These are phyloP conservation scores for Zelleria hepariella DNA, from an alignment of 2,888 invertebrate species.

Conservation along the genomic window DNA sequence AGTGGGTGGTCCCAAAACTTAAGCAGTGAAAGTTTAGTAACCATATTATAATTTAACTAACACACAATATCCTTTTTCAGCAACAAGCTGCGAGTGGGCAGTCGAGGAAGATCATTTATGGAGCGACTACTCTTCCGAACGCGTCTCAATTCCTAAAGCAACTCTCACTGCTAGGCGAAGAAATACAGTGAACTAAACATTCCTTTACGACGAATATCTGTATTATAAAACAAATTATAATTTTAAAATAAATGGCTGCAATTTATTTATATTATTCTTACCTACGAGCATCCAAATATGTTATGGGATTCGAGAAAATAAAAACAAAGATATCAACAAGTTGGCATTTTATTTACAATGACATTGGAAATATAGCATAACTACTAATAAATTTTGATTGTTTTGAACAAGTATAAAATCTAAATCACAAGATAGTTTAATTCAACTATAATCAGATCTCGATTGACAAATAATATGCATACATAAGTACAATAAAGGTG, in stretches of 20 bases:
- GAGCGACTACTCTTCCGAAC: slow-evolving; percentile 94
- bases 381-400: slow-evolving; percentile 69
- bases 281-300: neutral
- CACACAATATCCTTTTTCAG: slow-evolving; percentile 47
- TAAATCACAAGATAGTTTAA: slow-evolving; percentile 65
- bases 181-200: slow-evolving; percentile 64
- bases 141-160: slow-evolving; percentile 96
- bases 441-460: slow-evolving; percentile 59
- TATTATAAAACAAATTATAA: neutral
- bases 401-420: slow-evolving; percentile 73
- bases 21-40: neutral
- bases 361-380: slow-evolving; percentile 71
- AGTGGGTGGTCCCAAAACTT: neutral
- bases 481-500: neutral
- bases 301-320: slow-evolving; percentile 5
- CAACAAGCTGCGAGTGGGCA: slow-evolving; percentile 77
- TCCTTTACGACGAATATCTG: neutral
- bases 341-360: slow-evolving; percentile 74
- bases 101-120: slow-evolving; percentile 90
- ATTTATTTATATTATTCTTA: neutral
- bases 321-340: slow-evolving; percentile 53
- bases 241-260: slow-evolving; percentile 1
- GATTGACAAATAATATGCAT: slow-evolving; percentile 28
- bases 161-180: slow-evolving; percentile 83
- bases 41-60: neutral